Percentiles rank a stretch among this genome's conserved stretches.
Conservation (phyloP, 1,140 invertebrate genomes). For the Drosophila grimshawi region DNA sequence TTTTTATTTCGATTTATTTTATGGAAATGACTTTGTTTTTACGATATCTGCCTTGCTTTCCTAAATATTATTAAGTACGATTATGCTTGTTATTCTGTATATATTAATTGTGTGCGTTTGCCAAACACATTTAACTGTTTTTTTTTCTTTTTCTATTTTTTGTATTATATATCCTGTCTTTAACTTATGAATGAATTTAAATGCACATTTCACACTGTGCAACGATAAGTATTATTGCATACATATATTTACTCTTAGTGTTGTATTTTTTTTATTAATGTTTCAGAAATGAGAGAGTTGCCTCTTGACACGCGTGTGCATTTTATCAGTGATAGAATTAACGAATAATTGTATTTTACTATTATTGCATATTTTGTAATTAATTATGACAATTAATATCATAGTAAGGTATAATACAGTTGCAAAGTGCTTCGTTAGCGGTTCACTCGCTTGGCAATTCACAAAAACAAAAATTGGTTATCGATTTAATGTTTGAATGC, state of each 20-base stretch:
- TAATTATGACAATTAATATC: conserved; percentile 27
- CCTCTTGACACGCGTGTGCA: neutral
- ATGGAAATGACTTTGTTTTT: conserved; percentile 38
- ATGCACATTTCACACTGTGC: conserved; percentile 22
- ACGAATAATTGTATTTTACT: conserved; percentile 26
- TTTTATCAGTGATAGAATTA: neutral
- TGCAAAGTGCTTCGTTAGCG: conserved; percentile 16
- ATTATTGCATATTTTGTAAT: conserved; percentile 49
- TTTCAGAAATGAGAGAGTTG: neutral
- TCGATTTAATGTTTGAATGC: conserved; percentile 1
- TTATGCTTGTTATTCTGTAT: conserved; percentile 46
- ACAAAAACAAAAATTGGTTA: conserved; percentile 2
- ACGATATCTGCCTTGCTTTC: conserved; percentile 39
- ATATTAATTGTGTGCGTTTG: conserved; percentile 24
- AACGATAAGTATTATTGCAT: conserved; percentile 17
- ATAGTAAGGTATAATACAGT: conserved; percentile 42
- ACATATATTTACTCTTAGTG: conserved; percentile 13
- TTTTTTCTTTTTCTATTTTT: neutral
- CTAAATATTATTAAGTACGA: conserved; percentile 47
- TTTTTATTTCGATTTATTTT: conserved; percentile 44
- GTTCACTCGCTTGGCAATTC: neutral
- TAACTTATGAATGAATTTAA: conserved; percentile 12
- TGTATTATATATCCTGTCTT: neutral
- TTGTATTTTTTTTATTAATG: conserved; percentile 9
- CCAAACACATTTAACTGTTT: conserved; percentile 18